phyloP scores from a whole-genome alignment of 1,140 invertebrate species.

The Akabosia matsudoensis region DNA sequence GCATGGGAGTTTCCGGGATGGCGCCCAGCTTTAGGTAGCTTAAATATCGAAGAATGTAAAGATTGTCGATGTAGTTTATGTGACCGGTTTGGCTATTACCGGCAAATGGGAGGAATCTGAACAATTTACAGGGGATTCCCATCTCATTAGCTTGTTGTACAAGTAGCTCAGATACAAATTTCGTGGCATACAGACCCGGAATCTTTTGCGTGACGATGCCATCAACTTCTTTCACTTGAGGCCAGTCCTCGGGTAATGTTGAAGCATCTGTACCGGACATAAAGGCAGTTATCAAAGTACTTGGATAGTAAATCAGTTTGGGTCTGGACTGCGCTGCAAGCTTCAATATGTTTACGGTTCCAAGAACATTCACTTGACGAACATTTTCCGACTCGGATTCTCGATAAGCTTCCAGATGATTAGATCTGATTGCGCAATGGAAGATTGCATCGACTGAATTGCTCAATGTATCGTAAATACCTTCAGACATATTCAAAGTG shows the following conservation, averaged over 20 bases:
- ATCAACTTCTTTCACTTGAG: not conserved
- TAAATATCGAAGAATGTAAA: not conserved
- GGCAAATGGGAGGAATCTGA: not conserved
- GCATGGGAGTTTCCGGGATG: not conserved
- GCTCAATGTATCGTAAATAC: not conserved
- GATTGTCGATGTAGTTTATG: not conserved
- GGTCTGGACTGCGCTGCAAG: not conserved
- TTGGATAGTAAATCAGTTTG: not conserved
- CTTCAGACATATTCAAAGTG: not conserved
- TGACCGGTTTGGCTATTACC: not conserved
- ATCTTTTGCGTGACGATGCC: not conserved
- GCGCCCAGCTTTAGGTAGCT: not conserved
- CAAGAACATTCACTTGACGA: not conserved
- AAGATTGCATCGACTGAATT: not conserved
- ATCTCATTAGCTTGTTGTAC: not conserved
- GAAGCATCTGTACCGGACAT: not conserved
- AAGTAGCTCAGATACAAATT: not conserved
- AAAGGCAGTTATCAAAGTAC: not conserved
- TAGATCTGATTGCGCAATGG: not conserved
- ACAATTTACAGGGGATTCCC: not conserved
- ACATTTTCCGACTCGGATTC: not conserved
- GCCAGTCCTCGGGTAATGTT: not conserved
- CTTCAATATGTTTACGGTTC: not conserved
- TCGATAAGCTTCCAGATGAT: not conserved
- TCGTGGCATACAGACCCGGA: not conserved